Evolutionary conservation across 1,140 invertebrate genomes (phyloP), one percentile per base, ranked within the genome.

Genomic region (Ips typographus): DNA sequence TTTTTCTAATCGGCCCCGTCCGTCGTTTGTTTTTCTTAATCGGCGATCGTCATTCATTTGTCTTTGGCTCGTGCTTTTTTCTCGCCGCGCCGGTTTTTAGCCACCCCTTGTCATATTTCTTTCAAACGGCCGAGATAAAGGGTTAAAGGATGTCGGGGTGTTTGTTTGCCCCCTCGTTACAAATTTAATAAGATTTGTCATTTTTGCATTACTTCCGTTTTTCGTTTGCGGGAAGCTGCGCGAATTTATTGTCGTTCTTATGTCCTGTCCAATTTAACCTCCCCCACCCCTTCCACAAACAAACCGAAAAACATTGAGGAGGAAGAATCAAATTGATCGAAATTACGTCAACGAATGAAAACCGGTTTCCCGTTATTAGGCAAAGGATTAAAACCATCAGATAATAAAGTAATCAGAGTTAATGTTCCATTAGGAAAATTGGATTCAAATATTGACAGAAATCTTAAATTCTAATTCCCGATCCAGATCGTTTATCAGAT

Each of bases 361-460:
- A 68, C 49, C 40, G 52, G 68, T 42, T 53, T 57, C 40, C 43
- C 43, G 36, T 65, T 70, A 70, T 70, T 70, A 70, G 68, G 58
- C 43, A 44, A 70, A 59, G 68, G 68, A 70, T 70, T 70, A 70
- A 70, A 70, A 43, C 68, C 68, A 70, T 70, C 68, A 70, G 68
- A 70, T 70, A 65, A 72, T 72, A 68, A 70, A 70, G 64, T 68
- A 72, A 72, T 72, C 71, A 66, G 68, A 70, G 62, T 74, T 72
- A 74, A 75, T 71, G 67, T 73, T 70, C 76, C 76, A 77, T 77
- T 77, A 76, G 71, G 65, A 72, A 75, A 77, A 76, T 76, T 77
- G 72, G 70, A 73, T 63, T 72, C 73, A 76, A 77, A 77, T 77
- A 77, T 77, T 77, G 76, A 77, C 74, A 74, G 68, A 72, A 76